These are phyloP conservation scores for Nymphalis polychloros DNA, from an alignment of 2,888 invertebrate genomes.

Conservation along the genomic window DNA sequence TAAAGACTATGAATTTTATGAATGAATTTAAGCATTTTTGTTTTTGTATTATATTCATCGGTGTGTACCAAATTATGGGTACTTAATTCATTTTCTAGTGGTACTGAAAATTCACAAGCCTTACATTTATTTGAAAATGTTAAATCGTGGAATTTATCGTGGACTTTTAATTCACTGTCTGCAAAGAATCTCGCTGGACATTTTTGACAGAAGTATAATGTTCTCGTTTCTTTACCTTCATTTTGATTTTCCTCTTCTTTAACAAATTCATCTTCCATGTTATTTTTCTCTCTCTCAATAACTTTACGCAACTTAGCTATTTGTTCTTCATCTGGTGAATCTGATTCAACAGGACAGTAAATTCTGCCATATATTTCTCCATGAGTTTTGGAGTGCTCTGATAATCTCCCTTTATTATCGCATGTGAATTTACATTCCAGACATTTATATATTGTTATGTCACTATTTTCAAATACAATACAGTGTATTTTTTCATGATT, in stretches of 20 bases:
- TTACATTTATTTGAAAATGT: constrained; percentile 86
- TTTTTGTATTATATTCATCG: constrained; percentile 89
- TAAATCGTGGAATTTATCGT: constrained; percentile 86
- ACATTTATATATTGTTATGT: constrained; percentile 83
- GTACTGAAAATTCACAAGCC: constrained; percentile 88
- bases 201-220: constrained; percentile 88
- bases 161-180: constrained; percentile 87
- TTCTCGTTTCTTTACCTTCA: constrained; percentile 61
- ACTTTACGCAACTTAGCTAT: constrained; percentile 72
- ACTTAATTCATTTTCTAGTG: constrained; percentile 85
- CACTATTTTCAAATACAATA: constrained; percentile 73
- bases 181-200: constrained; percentile 93
- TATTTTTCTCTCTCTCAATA: constrained; percentile 65
- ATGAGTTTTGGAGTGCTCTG: constrained; percentile 89
- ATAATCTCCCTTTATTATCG: constrained; percentile 86
- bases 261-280: constrained; percentile 48
- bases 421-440: constrained; percentile 90
- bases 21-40: constrained; percentile 84
- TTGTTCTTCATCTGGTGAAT: constrained; percentile 85
- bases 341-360: constrained; percentile 85
- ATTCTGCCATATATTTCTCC: constrained; percentile 86
- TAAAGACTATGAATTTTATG: constrained; percentile 84
- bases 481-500: constrained; percentile 92
- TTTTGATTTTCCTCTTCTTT: constrained; percentile 52
- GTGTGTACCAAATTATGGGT: constrained; percentile 89